phyloP scores from a whole-genome alignment of 2,797 vertebrate genomes.

The Otolemur crassicaudatus region DNA sequence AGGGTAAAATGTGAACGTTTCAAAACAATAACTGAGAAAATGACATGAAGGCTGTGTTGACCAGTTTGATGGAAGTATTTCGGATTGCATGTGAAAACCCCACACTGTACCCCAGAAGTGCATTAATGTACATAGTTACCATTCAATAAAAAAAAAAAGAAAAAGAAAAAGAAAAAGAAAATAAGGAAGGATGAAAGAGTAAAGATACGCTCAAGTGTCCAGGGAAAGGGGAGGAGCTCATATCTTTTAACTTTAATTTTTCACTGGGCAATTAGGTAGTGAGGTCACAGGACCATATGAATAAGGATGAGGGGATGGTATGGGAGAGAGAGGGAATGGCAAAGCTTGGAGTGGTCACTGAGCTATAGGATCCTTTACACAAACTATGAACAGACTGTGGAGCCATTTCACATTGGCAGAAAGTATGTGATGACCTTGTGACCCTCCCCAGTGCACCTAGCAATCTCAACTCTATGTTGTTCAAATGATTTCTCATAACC shows the following conservation, averaged over 20 bases:
- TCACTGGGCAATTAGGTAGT: not conserved
- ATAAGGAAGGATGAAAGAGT: not conserved
- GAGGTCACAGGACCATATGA: not conserved
- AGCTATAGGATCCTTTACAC: not conserved
- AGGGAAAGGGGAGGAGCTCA: not conserved
- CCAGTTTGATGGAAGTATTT: too few species aligned
- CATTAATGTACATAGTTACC: too few species aligned
- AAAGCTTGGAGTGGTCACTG: not conserved
- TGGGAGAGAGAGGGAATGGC: not conserved
- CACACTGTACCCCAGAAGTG: too few species aligned
- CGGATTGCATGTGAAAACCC: too few species aligned
- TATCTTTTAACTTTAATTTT: slow-evolving; percentile 25
- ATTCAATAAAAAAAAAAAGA: too few species aligned
- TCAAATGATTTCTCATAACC: slow-evolving; percentile 35
- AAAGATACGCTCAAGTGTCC: slow-evolving; percentile 17
- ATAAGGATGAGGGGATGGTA: not conserved
- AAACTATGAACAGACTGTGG: not conserved
- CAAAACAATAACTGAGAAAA: too few species aligned
- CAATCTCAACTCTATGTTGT: not conserved
- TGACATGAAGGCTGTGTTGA: too few species aligned
- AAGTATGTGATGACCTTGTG: not conserved
- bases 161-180: not conserved
- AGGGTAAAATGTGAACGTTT: too few species aligned
- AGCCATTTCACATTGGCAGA: slow-evolving; percentile 35
- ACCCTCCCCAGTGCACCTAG: not conserved